These are phyloP conservation scores for Lasioglossum pauxillum DNA, from an alignment of 2,888 invertebrate genomes.

Conservation along the genomic window DNA sequence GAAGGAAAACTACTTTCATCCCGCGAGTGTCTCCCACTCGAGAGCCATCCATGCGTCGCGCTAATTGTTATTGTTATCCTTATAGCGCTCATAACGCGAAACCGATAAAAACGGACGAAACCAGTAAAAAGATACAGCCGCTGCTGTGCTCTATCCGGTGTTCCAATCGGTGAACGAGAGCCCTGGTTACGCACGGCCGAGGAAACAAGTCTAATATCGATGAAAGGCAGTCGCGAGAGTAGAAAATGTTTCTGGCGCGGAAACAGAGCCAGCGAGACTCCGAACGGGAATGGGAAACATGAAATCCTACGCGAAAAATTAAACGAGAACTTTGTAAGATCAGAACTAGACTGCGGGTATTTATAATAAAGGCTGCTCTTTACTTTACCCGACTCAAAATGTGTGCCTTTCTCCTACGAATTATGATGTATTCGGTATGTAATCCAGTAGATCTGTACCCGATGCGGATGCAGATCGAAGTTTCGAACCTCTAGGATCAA, in stretches of 20 bases:
- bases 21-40: conserved; percentile 15
- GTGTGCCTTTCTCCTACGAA: no score
- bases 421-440: no score
- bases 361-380: not conserved
- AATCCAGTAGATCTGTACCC: no score
- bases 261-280: not conserved
- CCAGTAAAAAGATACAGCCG: not conserved
- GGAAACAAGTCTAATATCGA: conserved; percentile 5
- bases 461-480: no score
- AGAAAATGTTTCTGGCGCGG: not conserved
- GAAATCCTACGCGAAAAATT: not conserved
- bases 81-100: conserved; percentile 27
- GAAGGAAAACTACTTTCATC: conserved; percentile 5
- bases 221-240: not conserved
- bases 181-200: not conserved
- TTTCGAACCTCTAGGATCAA: no score
- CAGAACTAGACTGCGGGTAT: not conserved
- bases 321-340: not conserved
- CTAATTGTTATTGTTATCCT: conserved; percentile 48
- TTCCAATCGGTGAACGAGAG: not conserved
- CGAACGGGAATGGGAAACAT: not conserved
- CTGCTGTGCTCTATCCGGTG: not conserved
- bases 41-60: conserved; percentile 17
- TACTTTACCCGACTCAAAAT: no score
- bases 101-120: conserved; percentile 23